Evolutionary conservation across 2,797 vertebrate species (phyloP).

Genomic region (Vireo griseus): DNA sequence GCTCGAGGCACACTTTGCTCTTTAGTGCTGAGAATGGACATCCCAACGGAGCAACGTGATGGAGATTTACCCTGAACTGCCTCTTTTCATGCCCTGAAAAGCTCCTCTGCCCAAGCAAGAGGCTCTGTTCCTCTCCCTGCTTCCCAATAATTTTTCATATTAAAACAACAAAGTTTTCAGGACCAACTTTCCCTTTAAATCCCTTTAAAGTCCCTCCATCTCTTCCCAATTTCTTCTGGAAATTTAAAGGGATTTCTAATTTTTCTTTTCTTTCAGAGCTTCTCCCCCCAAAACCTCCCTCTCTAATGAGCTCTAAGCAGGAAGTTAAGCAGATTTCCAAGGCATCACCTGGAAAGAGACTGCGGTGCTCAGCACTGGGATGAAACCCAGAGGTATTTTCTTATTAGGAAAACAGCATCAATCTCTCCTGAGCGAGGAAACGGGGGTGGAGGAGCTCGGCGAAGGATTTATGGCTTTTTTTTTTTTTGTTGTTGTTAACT

Average conservation of each 20-base stretch:
- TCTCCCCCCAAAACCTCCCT: not conserved
- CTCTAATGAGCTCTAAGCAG: not conserved
- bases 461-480: not conserved
- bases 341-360: not conserved
- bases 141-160: not conserved
- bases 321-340: not conserved
- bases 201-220: fast-evolving
- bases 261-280: not conserved
- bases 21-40: fast-evolving
- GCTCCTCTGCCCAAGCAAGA: fast-evolving
- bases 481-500: not conserved
- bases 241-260: not conserved
- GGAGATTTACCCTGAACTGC: not conserved
- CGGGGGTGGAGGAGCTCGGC: fast-evolving
- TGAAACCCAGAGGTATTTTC: not conserved
- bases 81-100: not conserved
- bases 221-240: not conserved
- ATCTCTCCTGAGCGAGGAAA: fast-evolving
- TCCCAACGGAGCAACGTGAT: fast-evolving
- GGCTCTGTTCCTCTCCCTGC: fast-evolving
- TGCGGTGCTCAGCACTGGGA: not conserved
- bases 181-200: not conserved
- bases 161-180: not conserved
- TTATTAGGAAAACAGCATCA: not conserved
- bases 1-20: not conserved